Evolutionary conservation across 2,797 vertebrate genomes (phyloP).

Genomic region (Sebastes goodei): DNA sequence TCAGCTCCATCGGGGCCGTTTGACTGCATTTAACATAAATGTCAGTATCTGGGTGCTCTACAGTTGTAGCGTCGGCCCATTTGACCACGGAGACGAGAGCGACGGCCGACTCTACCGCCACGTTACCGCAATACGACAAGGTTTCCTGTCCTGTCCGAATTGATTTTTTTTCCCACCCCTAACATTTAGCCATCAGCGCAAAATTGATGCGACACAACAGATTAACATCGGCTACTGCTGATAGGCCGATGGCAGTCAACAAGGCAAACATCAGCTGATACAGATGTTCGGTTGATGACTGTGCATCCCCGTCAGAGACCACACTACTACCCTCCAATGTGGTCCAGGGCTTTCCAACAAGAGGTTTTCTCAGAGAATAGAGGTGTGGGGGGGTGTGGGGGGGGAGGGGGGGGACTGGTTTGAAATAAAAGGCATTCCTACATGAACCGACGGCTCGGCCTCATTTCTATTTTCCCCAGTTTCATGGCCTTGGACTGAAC

Average conservation of each 20-base stretch:
- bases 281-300: background rate
- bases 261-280: background rate
- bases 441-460: constrained; percentile 13
- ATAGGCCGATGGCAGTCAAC: background rate
- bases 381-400: background rate
- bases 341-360: constrained; percentile 2
- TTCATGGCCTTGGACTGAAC: constrained; percentile 14
- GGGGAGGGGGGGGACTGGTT: background rate
- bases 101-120: too few relatives aligned
- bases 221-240: background rate
- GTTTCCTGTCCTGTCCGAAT: too few relatives aligned
- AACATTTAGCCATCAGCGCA: background rate
- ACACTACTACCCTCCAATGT: background rate
- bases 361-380: background rate
- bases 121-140: too few relatives aligned
- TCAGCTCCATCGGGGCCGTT: too few relatives aligned
- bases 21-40: too few relatives aligned
- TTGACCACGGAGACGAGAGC: too few relatives aligned
- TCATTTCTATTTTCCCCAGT: constrained; percentile 6
- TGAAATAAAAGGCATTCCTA: constrained; percentile 36
- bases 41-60: too few relatives aligned
- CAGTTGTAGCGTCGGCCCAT: too few relatives aligned
- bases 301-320: constrained; percentile 12
- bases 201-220: background rate
- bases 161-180: too few relatives aligned